phyloP scores from a whole-genome alignment of 2,888 invertebrate species.

The Eupithecia tripunctaria region DNA sequence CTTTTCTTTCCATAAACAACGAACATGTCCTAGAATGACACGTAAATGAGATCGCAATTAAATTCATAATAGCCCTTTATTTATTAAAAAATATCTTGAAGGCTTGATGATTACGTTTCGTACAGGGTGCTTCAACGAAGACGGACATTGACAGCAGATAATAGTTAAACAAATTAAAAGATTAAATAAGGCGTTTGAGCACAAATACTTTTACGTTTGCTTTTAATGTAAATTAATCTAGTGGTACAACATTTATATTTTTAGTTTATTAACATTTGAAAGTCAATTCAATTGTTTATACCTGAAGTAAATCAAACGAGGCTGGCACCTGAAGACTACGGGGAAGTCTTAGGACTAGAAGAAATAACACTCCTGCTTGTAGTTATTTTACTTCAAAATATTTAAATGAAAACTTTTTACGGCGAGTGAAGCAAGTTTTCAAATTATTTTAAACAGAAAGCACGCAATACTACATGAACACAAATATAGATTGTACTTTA shows the following conservation, averaged over 20 bases:
- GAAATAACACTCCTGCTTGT: background rate
- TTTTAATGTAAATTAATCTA: no score
- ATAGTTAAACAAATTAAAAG: background rate
- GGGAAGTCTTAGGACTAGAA: background rate
- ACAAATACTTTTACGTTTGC: background rate
- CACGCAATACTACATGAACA: no score
- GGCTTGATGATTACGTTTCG: background rate
- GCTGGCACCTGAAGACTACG: background rate
- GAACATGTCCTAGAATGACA: conserved; percentile 46
- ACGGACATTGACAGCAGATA: background rate
- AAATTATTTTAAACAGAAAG: no score
- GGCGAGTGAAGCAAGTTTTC: no score
- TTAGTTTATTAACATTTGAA: background rate
- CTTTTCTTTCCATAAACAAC: conserved; percentile 8
- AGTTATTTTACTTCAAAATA: background rate
- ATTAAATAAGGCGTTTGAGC: background rate
- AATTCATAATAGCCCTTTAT: conserved; percentile 49
- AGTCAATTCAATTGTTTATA: background rate
- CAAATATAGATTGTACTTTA: no score
- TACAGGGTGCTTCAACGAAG: background rate
- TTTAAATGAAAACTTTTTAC: background rate
- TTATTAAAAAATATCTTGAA: conserved; percentile 41
- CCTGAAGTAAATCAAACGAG: background rate
- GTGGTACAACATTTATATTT: no score
- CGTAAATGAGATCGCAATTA: conserved; percentile 66